Percentiles rank a stretch among this genome's conserved stretches.
These are phyloP conservation scores for Heliangelus exortis DNA, from an alignment of 2,797 vertebrate genomes.

Conservation along the genomic window DNA sequence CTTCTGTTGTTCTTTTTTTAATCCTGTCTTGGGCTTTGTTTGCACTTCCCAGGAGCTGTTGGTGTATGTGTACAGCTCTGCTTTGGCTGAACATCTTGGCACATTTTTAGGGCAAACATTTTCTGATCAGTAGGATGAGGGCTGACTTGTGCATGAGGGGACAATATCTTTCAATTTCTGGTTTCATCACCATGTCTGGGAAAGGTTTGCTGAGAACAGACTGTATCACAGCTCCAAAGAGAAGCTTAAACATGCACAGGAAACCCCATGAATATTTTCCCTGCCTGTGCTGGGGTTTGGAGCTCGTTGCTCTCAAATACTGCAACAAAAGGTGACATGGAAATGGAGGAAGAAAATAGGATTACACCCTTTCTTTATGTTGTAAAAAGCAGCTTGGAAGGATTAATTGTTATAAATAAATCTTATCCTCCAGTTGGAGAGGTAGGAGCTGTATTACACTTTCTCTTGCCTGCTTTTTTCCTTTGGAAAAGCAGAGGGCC, in stretches of 20 bases:
- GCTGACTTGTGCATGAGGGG: background rate
- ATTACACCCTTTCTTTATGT: background rate
- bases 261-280: background rate
- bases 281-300: background rate
- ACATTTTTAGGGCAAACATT: background rate
- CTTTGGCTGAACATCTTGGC: rapidly evolving
- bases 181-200: background rate
- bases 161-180: background rate
- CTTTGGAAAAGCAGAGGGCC: background rate
- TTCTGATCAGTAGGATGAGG: background rate
- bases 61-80: background rate
- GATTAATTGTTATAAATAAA: background rate
- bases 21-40: slow-evolving; percentile 7
- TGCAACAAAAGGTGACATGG: background rate
- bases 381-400: background rate
- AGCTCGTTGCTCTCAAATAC: background rate
- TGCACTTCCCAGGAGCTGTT: background rate
- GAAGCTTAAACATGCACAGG: background rate
- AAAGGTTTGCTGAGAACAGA: background rate
- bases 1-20: background rate
- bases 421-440: background rate
- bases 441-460: background rate
- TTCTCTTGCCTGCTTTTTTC: background rate
- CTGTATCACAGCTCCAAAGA: background rate
- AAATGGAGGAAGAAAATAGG: background rate